Base-by-base conservation (phyloP, 2,888 invertebrate genomes). In the Agriopis leucophaearia region DNA sequence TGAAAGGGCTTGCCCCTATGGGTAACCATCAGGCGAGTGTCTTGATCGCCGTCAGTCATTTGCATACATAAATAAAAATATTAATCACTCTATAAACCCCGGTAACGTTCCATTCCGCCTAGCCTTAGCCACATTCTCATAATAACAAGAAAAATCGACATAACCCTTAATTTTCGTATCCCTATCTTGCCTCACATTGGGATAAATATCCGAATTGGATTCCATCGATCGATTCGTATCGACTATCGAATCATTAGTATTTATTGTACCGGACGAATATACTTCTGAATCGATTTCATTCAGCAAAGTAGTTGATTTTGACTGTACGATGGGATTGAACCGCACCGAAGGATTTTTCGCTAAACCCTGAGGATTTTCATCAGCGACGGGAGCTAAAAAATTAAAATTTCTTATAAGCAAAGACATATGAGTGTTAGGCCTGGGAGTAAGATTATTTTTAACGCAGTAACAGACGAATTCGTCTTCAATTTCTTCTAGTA, bases 391-490 rank as follows among this genome's bases (percentile, higher is more conserved):
- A 18, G 97, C 88, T 0, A 96, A 95, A 80, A 96, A 97, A 81
- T 97, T 97, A 79, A 98, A 98, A 85, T 98, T 98, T 51, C 98
- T 94, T 62, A 99, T 96, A 0, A 98, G 85, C 18, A 99, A 91
- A 0, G 98, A 97, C 82, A 98, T 97, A 79, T 98, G 98, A 15
- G 97, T 97, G 44, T 97, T 95, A 50, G 96, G 96, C 77, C 95
- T 94, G 0, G 92, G 94, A 0, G 91, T 93, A 50, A 92, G 81
- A 56, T 91, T 94, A 61, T 89, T 92, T 75, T 85, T 92, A 88
- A 96, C 95, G 82, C 96, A 97, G 69, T 96, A 95, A 54, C 97
- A 96, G 51, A 97, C 96, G 83, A 98, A 98, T 67, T 97, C 95
- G n/a, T 97, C 94, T 13, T 97, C 97, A 1, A 97, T 96, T 87